Base-by-base conservation (phyloP, 2,797 vertebrate genomes). In the Hoplostethus atlanticus region DNA sequence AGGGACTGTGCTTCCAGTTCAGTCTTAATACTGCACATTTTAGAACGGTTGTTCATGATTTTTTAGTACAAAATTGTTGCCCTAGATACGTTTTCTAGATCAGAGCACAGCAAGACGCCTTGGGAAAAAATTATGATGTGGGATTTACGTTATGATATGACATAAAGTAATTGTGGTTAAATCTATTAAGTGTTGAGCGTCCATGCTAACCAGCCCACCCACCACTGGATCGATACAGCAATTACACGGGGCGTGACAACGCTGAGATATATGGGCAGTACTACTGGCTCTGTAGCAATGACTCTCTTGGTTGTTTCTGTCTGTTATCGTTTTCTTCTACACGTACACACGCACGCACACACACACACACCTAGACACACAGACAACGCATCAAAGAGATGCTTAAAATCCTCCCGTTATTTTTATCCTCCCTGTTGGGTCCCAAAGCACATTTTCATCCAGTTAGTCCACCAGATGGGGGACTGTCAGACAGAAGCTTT, bases 281-380 rank as follows among this genome's bases (percentile, higher is more conserved):
- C 31, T 55, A 55, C 10, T 16, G 53, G 4, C 53, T 55, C 53
- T 55, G n/a, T n/a, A 53, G 9, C 3, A 34, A 6, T 31, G 53
- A 55, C 53, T 31, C 42, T 44, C 42, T 44, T 3, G 12, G 42
- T 53, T 55, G 62, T 71, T 72, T 72, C 34, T 44, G 42, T 44
- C 63, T 59, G 21, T 52, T 42, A 71, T 79, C 71, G 67, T 70
- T 79, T 64, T n/a, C 6, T 51, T 66, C 44, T 38, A 28, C 51
- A 53, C 51, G 28, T 6, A 54, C 46, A 61, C 50, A 61, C 2
- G 17, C 16, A 34, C 3, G 6, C 15, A 38, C 28, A 48, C 53
- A 71, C 48, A 58, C 2, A 36, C 16, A 55, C 30, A 40, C 54
- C 15, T 12, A 25, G 5, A 68, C 31, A 47, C 47, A 61, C 40